phyloP scores from a whole-genome alignment of 1,140 invertebrate species.

The Acromyrmex echinatior region DNA sequence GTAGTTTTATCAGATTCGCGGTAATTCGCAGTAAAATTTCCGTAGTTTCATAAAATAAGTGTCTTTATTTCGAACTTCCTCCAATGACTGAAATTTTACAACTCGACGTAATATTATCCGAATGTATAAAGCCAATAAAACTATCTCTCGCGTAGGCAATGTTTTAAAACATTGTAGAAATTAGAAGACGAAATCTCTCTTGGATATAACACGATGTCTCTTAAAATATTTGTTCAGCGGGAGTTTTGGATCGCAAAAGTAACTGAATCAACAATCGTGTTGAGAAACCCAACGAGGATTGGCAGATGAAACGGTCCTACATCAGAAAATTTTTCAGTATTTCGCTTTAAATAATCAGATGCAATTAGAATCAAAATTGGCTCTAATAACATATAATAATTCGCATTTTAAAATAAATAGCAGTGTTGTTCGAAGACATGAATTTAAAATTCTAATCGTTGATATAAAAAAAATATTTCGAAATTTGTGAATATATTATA shows the following conservation, averaged over 20 bases:
- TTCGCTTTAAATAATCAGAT: background rate
- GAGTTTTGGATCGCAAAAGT: background rate
- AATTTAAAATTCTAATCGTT: background rate
- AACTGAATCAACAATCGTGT: background rate
- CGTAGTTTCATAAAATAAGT: background rate
- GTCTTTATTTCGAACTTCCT: slow-evolving; percentile 13
- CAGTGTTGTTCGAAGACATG: background rate
- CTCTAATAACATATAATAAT: background rate
- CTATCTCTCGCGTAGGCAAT: background rate
- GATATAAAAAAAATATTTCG: background rate
- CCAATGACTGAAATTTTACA: background rate
- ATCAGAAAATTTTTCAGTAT: background rate
- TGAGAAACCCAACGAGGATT: background rate
- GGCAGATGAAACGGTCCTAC: background rate
- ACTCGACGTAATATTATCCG: background rate
- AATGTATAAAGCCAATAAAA: background rate
- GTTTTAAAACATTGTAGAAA: background rate
- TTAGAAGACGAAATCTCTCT: background rate
- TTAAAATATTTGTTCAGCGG: slow-evolving; percentile 31
- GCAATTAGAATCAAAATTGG: slow-evolving; percentile 2
- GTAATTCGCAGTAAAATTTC: background rate
- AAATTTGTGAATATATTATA: background rate
- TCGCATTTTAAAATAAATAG: background rate
- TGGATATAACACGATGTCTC: background rate
- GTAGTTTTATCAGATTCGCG: background rate